These are phyloP conservation scores for Candoia aspera DNA, from an alignment of 2,113 vertebrate species.

Conservation along the genomic window DNA sequence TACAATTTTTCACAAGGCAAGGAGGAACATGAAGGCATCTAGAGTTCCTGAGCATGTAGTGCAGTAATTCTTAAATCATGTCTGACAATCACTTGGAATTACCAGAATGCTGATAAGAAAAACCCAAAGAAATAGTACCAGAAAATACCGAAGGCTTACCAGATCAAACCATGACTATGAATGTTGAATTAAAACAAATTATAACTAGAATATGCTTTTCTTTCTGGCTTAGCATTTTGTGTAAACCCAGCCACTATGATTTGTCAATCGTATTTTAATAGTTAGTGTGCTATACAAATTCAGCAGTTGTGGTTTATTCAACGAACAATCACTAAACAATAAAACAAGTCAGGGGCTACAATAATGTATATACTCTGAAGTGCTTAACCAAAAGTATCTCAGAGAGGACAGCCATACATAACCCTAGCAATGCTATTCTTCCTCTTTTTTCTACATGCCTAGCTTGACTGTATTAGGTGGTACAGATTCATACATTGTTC, in stretches of 20 bases:
- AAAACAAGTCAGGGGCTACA: background rate
- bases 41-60: background rate
- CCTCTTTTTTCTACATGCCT: background rate
- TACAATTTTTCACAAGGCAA: background rate
- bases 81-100: background rate
- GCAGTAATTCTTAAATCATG: background rate
- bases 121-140: background rate
- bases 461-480: background rate
- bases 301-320: background rate
- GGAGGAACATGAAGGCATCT: background rate
- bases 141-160: background rate
- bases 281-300: background rate
- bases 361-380: background rate
- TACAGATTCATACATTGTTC: background rate
- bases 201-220: background rate
- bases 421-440: background rate
- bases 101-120: background rate
- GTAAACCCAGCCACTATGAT: background rate
- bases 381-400: background rate
- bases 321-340: background rate
- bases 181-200: background rate
- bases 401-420: background rate
- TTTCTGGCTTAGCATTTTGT: background rate
- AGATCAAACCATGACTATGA: background rate
- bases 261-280: background rate